Evolutionary conservation across 2,113 vertebrate species (phyloP).

Genomic region (Carassius gibelio): DNA sequence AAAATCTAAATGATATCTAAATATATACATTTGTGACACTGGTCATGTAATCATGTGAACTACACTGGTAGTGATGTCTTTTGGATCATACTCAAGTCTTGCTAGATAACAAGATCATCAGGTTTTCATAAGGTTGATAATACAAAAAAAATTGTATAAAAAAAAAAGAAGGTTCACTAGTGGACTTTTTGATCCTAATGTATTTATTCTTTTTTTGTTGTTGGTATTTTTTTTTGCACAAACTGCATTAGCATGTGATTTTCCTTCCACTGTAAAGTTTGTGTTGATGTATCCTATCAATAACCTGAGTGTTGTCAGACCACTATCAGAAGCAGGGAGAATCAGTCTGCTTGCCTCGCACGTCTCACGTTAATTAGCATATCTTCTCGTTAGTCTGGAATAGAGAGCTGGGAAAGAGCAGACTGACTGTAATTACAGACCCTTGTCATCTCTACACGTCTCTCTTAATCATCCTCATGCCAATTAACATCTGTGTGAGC

Average conservation of each 20-base stretch:
- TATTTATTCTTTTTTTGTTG: too few relatives aligned
- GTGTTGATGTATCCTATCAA: constrained; percentile 9
- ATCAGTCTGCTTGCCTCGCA: constrained; percentile 43
- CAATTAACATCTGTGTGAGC: constrained; percentile 72
- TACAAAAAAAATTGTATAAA: too few relatives aligned
- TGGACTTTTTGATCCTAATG: too few relatives aligned
- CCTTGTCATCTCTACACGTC: constrained; percentile 62
- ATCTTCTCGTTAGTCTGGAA: constrained; percentile 70
- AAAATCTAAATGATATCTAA: neutral
- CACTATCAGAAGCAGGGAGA: neutral
- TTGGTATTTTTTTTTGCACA: neutral
- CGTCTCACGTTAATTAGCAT: constrained; percentile 69
- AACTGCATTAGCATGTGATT: neutral
- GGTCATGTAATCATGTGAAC: neutral
- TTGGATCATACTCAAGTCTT: too few relatives aligned
- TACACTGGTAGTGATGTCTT: neutral
- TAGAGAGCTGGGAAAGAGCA: constrained; percentile 63
- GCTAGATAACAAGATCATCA: neutral
- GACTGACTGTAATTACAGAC: constrained; percentile 71
- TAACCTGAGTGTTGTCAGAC: constrained; percentile 41
- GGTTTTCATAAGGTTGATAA: too few relatives aligned
- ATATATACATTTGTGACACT: neutral
- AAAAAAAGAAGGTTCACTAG: too few relatives aligned
- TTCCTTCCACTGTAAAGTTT: constrained; percentile 11
- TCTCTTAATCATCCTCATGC: constrained; percentile 70